Evolutionary conservation across 2,888 invertebrate genomes (phyloP).

Genomic region (Acleris cristana): DNA sequence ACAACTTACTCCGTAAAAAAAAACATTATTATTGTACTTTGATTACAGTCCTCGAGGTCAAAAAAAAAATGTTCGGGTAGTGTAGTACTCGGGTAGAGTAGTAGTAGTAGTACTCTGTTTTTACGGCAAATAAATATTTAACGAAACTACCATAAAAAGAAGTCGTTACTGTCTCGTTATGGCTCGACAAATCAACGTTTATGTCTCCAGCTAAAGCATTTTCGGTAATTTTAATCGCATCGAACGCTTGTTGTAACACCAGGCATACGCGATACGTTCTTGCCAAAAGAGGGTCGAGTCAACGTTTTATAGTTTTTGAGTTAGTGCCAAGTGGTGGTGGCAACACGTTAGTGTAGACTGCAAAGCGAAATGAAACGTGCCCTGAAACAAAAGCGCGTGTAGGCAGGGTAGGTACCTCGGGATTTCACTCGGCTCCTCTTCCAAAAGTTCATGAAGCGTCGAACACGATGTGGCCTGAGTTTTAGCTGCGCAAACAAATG

Average conservation of each 20-base stretch:
- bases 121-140: conserved; percentile 10
- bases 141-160: conserved; percentile 19
- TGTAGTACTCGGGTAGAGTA: too few relatives aligned
- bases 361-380: conserved; percentile 45
- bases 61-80: too few relatives aligned
- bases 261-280: conserved; percentile 37
- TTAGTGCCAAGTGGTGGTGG: conserved; percentile 51
- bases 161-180: conserved; percentile 9
- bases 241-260: conserved; percentile 32
- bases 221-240: conserved; percentile 34
- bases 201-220: conserved; percentile 23
- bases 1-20: too few relatives aligned
- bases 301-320: conserved; percentile 50
- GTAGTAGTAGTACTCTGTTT: too few relatives aligned
- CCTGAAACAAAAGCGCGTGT: conserved; percentile 40
- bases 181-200: conserved; percentile 25
- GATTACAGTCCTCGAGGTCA: too few relatives aligned
- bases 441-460: conserved; percentile 77
- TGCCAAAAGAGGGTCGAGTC: conserved; percentile 47
- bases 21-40: too few relatives aligned
- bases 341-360: conserved; percentile 30
- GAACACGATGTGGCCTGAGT: conserved; percentile 82
- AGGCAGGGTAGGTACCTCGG: conserved; percentile 65
- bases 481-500: conserved; percentile 61
- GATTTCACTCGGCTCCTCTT: conserved; percentile 78